Evolutionary conservation across 1,140 invertebrate species (phyloP), one percentile per base, ranked within the genome.

Genomic region (Steinernema feltiae): DNA sequence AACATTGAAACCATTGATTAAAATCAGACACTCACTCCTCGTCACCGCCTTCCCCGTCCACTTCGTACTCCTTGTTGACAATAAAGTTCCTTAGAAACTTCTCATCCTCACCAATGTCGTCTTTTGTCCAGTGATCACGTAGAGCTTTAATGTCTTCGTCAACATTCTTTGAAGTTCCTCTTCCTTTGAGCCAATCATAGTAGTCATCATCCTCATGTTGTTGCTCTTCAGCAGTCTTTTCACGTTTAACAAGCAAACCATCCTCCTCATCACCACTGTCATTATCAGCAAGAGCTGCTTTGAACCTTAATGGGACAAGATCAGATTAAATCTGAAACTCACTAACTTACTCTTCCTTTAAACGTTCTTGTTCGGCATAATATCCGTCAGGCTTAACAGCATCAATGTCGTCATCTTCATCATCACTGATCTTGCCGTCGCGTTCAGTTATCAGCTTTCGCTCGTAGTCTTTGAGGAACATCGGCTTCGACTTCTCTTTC

Each of bases 11-110:
- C 0, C 18, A n/a, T 29, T 17, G n/a, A 72, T n/a, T 30, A 2
- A 12, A 72, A 21, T 72, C 32, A 35, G 30, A 35, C 32, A 72
- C 30, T 72, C 12, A n/a, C 27, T 12, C 32, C 7, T 48, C 72
- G 73, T 2, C 1, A 32, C 89, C 88, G 0, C 87, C 88, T 74
- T 90, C 88, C 46, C 89, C 89, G 0, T 91, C 91, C 32, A 90
- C 82, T 1, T 88, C 76, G 79, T 91, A 92, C 87, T 90, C 91
- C 87, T 94, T 93, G 85, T 97, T 93, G 18, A 97, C 87, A 83
- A 98, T 91, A 84, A 93, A 98, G 88, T 98, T 94, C 69, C 92
- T 90, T 0, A 98, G 87, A 87, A 95, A 98, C 75, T 92, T 91
- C 87, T 98, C 95, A 70, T 90, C 90, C 31, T 90, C 88, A 76